Evolutionary conservation across 2,113 vertebrate species (phyloP), one percentile per base, ranked within the genome.

Genomic region (Pipra filicauda): DNA sequence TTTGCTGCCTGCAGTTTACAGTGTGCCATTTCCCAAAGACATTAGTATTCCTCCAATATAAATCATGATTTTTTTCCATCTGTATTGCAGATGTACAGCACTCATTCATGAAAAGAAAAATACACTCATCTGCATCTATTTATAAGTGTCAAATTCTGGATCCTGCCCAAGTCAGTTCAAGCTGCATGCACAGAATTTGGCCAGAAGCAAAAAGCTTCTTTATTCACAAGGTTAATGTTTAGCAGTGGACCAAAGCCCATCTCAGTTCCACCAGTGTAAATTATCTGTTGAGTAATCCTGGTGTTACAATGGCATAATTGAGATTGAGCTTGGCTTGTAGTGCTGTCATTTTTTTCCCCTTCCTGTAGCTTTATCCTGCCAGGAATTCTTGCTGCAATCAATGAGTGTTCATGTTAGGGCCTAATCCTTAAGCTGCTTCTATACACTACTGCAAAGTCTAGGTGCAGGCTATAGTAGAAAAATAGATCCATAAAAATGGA

Each of bases 51-150:
- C 30, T 90, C 33, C 57, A 83, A 4, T 57, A 84, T 10, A 91
- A 92, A 57, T 46, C 30, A 8, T 18, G 4, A 26, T 18, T 51
- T 88, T 88, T 91, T 90, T 91, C 74, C 26, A 72, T 84, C 91
- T 95, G 57, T 74, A 79, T 89, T 86, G 73, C 69, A 88, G 65
- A 93, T 89, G 75, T 87, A 71, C 75, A 89, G 57, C 79, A 52
- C 79, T 93, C 65, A 86, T 94, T 97, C 92, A 85, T 91, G 88
- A 81, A 75, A 93, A 91, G 76, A 48, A 86, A 95, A 91, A 77
- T 59, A 44, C 28, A 46, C 48, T 94, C 64, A 85, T 96, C 82
- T 88, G 46, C 61, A 91, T 95, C 88, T 92, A 71, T 96, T 96
- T 96, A 43, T 80, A 77, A 94, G 85, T 75, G 83, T 86, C 72